These are phyloP conservation scores for Salvelinus namaycush DNA, from an alignment of 2,113 vertebrate genomes.

Conservation along the genomic window DNA sequence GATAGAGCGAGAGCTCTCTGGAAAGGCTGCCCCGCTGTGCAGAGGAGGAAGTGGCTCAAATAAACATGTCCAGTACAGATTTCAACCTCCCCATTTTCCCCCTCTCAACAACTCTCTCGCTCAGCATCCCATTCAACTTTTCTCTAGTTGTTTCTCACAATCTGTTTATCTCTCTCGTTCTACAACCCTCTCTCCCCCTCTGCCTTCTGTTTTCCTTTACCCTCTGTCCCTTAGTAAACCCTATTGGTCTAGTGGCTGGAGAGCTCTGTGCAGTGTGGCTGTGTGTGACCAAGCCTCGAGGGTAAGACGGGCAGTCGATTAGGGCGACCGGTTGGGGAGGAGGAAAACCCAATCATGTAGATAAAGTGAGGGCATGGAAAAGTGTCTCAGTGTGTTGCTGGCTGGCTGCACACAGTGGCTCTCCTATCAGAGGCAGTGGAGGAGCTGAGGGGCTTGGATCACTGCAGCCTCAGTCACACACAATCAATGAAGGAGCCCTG, in stretches of 20 bases:
- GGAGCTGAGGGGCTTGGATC: constrained; percentile 9
- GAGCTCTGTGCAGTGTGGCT: not conserved
- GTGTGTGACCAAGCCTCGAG: not conserved
- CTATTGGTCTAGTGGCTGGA: not conserved
- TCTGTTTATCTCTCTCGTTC: not conserved
- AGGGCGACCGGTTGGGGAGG: not conserved
- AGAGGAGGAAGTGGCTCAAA: not conserved
- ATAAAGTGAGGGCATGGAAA: constrained; percentile 15
- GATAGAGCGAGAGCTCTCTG: not conserved
- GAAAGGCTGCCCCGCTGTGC: not conserved
- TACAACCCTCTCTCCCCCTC: not conserved
- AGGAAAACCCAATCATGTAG: not conserved
- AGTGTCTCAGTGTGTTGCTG: not conserved
- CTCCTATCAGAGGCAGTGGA: not conserved
- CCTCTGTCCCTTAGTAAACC: not conserved
- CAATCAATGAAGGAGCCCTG: constrained; percentile 13
- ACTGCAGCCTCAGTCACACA: constrained; percentile 15
- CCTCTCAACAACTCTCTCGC: not conserved
- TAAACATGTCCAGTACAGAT: not conserved
- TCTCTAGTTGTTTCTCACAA: not conserved
- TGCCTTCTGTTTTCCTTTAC: not conserved
- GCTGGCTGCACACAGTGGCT: constrained; percentile 4
- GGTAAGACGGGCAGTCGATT: not conserved
- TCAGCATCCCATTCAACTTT: not conserved
- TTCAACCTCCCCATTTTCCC: not conserved